Evolutionary conservation across 2,888 invertebrate genomes (phyloP), one percentile per base, ranked within the genome.

Genomic region (Oligia fasciuncula): DNA sequence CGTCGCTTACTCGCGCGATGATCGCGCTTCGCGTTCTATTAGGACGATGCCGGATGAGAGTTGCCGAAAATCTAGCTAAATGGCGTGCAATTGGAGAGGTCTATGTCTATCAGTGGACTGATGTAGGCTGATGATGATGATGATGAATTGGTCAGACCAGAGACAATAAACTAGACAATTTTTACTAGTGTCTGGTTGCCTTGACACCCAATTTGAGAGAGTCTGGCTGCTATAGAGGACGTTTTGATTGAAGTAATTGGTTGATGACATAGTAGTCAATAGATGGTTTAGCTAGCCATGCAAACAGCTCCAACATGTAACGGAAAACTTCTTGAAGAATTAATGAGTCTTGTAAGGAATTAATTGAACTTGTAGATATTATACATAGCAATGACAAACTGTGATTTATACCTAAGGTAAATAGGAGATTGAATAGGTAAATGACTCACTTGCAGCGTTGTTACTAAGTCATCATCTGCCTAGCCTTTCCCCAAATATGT

Each of bases 201-300:
- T 79, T 73, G 81, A 51, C 9, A 5, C 17, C 51, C 73, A 65
- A 79, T 79, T 80, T 29, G 43, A 14, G 4, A 19, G 35, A 19
- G 5, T 19, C 23, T 40, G 17, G 29, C 43, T 51, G 13, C 17
- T 29, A 51, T 67, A 40, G 1, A 29, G 8, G 8, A 51, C 17
- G 19, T 70, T 11, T 62, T 69, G 23, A 79, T 60, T 62, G 0
- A 46, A 19, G 17, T 69, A 69, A 69, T 69, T 78, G 70, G 19
- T 69, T 69, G 19, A 49, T 66, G 3, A 35, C 46, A 54, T 46
- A 43, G 9, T n/a, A 54, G 17, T 35, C 29, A 63, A 69, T 54
- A 62, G 23, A 43, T 23, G 23, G 9, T 69, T 19, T 4, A 62
- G 68, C 51, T 65, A 77, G 0, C 62, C 13, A 46, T 9, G 29